phyloP scores from a whole-genome alignment of 2,797 vertebrate species.

The Phylloscopus collybita region DNA sequence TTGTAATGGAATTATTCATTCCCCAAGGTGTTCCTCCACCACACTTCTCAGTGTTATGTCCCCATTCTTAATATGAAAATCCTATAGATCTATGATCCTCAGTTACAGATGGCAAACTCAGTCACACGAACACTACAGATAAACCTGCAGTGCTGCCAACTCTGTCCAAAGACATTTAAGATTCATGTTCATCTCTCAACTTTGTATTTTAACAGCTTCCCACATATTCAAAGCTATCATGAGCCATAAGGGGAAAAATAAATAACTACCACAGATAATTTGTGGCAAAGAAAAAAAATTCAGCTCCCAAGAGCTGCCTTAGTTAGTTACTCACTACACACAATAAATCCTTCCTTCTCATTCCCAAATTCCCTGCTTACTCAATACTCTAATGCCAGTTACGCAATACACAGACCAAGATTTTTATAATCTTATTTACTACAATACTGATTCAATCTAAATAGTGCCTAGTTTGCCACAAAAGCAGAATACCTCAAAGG shows the following conservation, averaged over 20 bases:
- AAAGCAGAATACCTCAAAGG: background rate
- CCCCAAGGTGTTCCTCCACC: background rate
- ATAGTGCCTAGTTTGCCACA: background rate
- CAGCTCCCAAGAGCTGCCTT: background rate
- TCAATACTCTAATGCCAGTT: background rate
- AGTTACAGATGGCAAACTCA: background rate
- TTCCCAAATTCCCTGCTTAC: background rate
- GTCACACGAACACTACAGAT: background rate
- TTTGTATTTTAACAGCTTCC: background rate
- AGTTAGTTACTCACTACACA: background rate
- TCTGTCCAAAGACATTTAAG: background rate
- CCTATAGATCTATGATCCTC: background rate
- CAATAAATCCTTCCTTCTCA: background rate
- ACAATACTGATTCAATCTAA: background rate
- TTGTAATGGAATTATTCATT: background rate
- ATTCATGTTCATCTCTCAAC: background rate
- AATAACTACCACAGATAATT: background rate
- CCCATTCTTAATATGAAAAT: background rate
- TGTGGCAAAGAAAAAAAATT: background rate
- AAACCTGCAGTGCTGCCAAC: background rate
- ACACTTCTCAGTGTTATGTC: background rate
- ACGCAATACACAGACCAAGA: background rate
- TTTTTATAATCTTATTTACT: conserved; percentile 7
- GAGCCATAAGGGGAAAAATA: background rate
- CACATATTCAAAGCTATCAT: background rate